Percentiles rank a stretch among this genome's conserved stretches.
Evolutionary conservation across 2,888 invertebrate genomes (phyloP).

Genomic region (Pharmacophagus antenor): DNA sequence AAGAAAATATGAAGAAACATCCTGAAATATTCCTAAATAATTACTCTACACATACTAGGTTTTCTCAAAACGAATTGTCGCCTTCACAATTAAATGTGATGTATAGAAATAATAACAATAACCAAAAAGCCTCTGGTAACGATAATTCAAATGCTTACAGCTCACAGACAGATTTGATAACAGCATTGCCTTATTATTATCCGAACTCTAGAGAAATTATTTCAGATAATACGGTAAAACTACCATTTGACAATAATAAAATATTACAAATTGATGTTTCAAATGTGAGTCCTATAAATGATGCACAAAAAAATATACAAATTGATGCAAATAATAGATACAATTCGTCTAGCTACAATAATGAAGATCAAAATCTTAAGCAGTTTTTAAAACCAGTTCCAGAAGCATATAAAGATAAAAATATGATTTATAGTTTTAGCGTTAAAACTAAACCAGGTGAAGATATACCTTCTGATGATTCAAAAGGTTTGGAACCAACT

Average conservation of each 20-base stretch:
- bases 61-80: constrained; percentile 39
- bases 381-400: constrained; percentile 61
- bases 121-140: constrained; percentile 46
- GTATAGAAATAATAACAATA: constrained; percentile 42
- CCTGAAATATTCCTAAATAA: constrained; percentile 43
- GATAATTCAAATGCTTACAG: constrained; percentile 46
- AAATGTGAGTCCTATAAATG: constrained; percentile 64
- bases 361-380: constrained; percentile 58
- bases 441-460: constrained; percentile 65
- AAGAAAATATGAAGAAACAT: constrained; percentile 65
- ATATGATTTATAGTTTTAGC: constrained; percentile 59
- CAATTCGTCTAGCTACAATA: constrained; percentile 48
- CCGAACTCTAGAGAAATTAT: constrained; percentile 50
- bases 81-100: constrained; percentile 39
- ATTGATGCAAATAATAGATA: constrained; percentile 49
- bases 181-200: constrained; percentile 60
- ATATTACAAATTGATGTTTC: constrained; percentile 73
- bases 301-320: constrained; percentile 47
- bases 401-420: constrained; percentile 71
- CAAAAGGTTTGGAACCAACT: constrained; percentile 52
- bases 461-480: constrained; percentile 43
- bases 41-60: constrained; percentile 43
- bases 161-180: constrained; percentile 58
- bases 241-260: constrained; percentile 72
- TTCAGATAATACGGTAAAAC: constrained; percentile 56